Percentiles rank a stretch among this genome's conserved stretches.
phyloP scores from a whole-genome alignment of 2,888 invertebrate genomes.

The Polyploca ridens region DNA sequence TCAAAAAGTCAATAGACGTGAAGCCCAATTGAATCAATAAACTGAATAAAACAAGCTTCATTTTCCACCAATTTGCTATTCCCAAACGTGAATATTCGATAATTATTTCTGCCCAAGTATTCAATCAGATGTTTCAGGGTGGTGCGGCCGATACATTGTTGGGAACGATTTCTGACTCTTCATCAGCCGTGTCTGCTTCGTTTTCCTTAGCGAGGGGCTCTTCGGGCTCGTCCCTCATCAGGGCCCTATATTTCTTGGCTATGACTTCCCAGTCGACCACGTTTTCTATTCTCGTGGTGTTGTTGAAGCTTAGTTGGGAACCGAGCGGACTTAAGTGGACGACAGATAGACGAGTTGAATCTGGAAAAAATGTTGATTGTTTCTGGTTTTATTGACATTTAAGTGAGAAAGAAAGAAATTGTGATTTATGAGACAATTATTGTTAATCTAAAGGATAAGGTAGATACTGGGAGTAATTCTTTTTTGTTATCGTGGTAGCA shows the following conservation, averaged over 20 bases:
- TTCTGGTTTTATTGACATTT: no score
- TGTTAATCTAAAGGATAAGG: no score
- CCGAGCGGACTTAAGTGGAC: conserved; percentile 93
- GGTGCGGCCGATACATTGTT: conserved; percentile 72
- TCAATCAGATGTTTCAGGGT: conserved; percentile 52
- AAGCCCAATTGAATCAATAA: background rate
- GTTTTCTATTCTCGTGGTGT: conserved; percentile 92
- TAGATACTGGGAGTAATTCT: no score
- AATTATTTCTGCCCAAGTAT: conserved; percentile 11
- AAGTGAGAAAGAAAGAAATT: no score
- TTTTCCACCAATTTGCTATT: background rate
- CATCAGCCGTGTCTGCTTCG: conserved; percentile 72
- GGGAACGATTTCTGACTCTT: conserved; percentile 71
- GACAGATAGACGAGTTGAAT: conserved; percentile 91
- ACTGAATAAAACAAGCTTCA: background rate
- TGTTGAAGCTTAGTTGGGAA: conserved; percentile 92
- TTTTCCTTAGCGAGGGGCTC: conserved; percentile 66
- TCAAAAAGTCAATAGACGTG: background rate
- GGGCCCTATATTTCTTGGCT: conserved; percentile 93
- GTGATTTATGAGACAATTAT: no score
- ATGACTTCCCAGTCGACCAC: conserved; percentile 97
- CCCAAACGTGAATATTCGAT: background rate
- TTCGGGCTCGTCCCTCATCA: conserved; percentile 81
- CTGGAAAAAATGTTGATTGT: conserved; percentile 54
- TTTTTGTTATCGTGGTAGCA: no score